Conservation (phyloP, 2,113 vertebrate genomes). For the Arenaria interpres region DNA sequence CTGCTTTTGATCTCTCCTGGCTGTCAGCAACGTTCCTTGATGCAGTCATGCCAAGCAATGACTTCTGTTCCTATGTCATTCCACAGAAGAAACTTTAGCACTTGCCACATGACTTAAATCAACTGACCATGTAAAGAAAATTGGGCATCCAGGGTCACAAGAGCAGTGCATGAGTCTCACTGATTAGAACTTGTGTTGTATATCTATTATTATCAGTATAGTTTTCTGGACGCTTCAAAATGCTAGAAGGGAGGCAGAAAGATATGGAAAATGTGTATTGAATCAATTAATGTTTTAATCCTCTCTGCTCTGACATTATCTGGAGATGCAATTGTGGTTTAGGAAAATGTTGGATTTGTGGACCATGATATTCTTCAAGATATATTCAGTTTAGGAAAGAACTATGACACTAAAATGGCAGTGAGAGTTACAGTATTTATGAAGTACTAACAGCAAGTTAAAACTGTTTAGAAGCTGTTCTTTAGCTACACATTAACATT, state of each 20-base stretch:
- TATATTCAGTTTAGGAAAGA: background rate
- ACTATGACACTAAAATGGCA: background rate
- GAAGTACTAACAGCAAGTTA: background rate
- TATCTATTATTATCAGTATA: background rate
- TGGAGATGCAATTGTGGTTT: background rate
- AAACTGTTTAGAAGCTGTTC: background rate
- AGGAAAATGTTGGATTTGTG: background rate
- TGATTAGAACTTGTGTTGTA: background rate
- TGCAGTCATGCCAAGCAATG: conserved; percentile 52
- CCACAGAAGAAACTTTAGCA: conserved; percentile 57
- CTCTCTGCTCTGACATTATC: background rate
- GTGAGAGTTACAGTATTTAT: background rate
- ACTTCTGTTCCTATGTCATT: conserved; percentile 60
- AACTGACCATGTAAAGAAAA: conserved; percentile 44
- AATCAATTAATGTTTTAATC: background rate
- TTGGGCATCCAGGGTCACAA: conserved; percentile 8
- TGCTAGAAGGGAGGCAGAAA: background rate
- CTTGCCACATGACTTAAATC: conserved; percentile 72
- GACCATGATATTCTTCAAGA: background rate
- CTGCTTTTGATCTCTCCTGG: conserved; percentile 73
- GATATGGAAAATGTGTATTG: background rate
- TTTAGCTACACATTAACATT: background rate
- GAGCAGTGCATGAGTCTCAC: background rate
- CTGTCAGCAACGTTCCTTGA: conserved; percentile 65
- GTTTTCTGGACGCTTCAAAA: background rate